These are phyloP conservation scores for Pachydiplax longipennis DNA, from an alignment of 2,888 invertebrate genomes.

Conservation along the genomic window DNA sequence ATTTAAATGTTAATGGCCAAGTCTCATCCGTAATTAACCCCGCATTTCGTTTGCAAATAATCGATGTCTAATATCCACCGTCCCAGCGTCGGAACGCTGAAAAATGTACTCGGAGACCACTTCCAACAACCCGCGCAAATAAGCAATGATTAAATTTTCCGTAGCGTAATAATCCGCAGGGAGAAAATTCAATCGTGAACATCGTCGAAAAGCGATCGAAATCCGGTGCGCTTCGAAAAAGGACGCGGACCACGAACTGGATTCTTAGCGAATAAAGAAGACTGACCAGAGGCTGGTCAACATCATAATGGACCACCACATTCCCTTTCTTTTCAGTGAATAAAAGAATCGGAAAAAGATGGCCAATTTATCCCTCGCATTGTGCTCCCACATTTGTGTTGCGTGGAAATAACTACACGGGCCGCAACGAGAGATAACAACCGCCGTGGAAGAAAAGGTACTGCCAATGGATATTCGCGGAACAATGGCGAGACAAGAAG, in stretches of 20 bases:
- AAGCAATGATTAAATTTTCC: no score
- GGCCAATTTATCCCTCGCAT: not conserved
- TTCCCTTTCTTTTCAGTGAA: not conserved
- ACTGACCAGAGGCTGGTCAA: not conserved
- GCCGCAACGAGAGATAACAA: not conserved
- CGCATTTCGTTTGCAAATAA: no score
- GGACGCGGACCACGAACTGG: not conserved
- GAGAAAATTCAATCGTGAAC: no score
- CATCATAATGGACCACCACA: not conserved
- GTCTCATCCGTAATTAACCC: no score
- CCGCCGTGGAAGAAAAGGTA: not conserved
- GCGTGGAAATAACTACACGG: not conserved
- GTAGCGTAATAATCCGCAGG: no score
- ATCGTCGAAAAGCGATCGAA: not conserved
- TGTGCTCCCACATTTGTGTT: not conserved
- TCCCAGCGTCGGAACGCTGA: no score
- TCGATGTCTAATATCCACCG: no score
- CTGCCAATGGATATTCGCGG: not conserved
- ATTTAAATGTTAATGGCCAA: no score
- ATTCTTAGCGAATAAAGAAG: not conserved
- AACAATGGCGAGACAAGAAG: not conserved
- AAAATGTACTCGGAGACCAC: no score
- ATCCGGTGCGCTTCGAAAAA: not conserved
- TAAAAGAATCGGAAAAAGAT: not conserved
- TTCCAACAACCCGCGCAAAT: no score